These are phyloP conservation scores for Pantelozetes paolii DNA, from an alignment of 2,888 invertebrate genomes.

Conservation along the genomic window DNA sequence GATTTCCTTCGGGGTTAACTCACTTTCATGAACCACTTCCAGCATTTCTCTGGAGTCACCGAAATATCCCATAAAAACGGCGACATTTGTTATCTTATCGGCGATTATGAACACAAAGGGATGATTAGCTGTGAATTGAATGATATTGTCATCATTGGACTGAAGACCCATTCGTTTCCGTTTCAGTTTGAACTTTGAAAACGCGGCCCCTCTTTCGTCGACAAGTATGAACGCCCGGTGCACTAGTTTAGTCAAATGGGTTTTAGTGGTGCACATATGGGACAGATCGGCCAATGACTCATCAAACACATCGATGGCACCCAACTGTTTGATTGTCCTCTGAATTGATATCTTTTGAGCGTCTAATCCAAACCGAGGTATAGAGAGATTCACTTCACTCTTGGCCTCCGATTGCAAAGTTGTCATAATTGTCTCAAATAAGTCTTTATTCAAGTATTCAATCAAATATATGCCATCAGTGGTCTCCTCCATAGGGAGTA, in stretches of 20 bases:
- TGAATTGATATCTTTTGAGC: conserved; percentile 40
- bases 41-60: conserved; percentile 40
- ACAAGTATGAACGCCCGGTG: conserved; percentile 41
- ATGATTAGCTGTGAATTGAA: conserved; percentile 39
- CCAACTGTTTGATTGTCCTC: conserved; percentile 40
- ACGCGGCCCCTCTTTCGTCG: conserved; percentile 38
- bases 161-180: background rate
- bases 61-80: conserved; percentile 40
- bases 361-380: conserved; percentile 40
- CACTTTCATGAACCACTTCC: conserved; percentile 40
- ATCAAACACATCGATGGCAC: conserved; percentile 41
- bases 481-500: conserved; percentile 8
- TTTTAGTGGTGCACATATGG: conserved; percentile 9
- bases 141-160: background rate
- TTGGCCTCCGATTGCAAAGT: conserved; percentile 1
- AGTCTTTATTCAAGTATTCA: conserved; percentile 27
- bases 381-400: conserved; percentile 23
- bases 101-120: conserved; percentile 42
- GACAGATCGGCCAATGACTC: conserved; percentile 34
- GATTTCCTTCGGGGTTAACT: conserved; percentile 34
- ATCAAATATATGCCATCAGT: conserved; percentile 38
- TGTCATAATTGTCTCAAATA: conserved; percentile 8
- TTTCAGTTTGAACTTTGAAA: background rate
- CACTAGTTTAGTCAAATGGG: conserved; percentile 40
- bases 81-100: conserved; percentile 26